A percentile compares a stretch with the other conserved stretches of the same genome.
Evolutionary conservation across 2,797 vertebrate genomes (phyloP).

Genomic region (Cossypha caffra): DNA sequence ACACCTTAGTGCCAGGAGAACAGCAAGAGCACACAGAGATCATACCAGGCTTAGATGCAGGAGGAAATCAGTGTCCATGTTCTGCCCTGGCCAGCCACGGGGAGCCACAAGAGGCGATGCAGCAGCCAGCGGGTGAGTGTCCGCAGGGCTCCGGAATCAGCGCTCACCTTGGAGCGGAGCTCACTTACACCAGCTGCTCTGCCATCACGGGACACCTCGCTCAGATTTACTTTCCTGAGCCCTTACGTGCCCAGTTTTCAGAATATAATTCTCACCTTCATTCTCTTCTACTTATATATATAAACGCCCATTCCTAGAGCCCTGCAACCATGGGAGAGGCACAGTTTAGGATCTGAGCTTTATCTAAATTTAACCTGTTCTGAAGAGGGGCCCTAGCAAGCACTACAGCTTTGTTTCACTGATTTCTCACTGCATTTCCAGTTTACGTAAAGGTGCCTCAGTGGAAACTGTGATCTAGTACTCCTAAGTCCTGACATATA

Average conservation of each 20-base stretch:
- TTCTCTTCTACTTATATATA: background rate
- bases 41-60: background rate
- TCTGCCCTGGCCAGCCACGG: background rate
- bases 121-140: fast-evolving
- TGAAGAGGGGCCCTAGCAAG: background rate
- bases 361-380: background rate
- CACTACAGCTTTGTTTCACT: background rate
- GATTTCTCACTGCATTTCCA: background rate
- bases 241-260: background rate
- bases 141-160: background rate
- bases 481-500: background rate
- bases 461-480: background rate
- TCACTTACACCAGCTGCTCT: background rate
- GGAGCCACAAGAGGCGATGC: fast-evolving
- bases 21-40: background rate
- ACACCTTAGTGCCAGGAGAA: background rate
- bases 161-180: background rate
- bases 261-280: background rate
- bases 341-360: background rate
- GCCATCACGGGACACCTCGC: background rate
- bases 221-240: background rate
- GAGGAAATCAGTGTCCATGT: background rate
- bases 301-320: background rate
- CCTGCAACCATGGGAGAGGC: background rate
- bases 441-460: background rate